Evolutionary conservation across 2,113 vertebrate genomes (phyloP), one percentile per base, ranked within the genome.

Genomic region (Bettongia penicillata): DNA sequence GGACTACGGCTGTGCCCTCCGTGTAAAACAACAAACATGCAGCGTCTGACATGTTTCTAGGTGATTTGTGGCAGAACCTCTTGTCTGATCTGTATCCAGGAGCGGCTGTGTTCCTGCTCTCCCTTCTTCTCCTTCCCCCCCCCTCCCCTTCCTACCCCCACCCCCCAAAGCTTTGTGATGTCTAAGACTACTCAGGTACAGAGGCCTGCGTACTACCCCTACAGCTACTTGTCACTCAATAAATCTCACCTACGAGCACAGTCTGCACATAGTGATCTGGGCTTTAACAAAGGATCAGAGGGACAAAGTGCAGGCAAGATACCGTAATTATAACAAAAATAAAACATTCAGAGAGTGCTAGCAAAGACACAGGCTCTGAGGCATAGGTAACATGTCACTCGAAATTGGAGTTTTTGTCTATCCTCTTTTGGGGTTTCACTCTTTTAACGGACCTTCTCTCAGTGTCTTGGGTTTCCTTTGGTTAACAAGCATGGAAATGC

Each of bases 21-120:
- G 99, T 99, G 99, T 99, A 99, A 99, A 99, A 99, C 99, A 99
- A 99, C 99, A 99, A 99, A 99, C 99, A 99, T 99, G 99, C 99
- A 99, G 99, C 98, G 99, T 99, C 99, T 99, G 99, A 99, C 99
- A 99, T 99, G 99, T 99, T 99, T 99, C 99, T 98, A 99, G 99
- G 98, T 99, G 98, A 98, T 99, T 98, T 98, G 99, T 99, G 99
- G 99, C 98, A 99, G 98, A 98, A 98, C 98, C 98, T 99, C 98
- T 99, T 98, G 98, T 99, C 99, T 99, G 99, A 99, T 99, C 99
- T 99, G 98, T 99, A 98, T 99, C 98, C 98, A 99, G 98, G 98
- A 99, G 99, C 98, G 98, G 98, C 98, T 98, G 98, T 98, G 98
- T 98, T 99, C 97, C 98, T 98, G 98, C 97, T 98, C 98, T 98